A percentile compares a stretch with the other conserved stretches of the same genome.
Conservation (phyloP, 2,113 vertebrate genomes). For the Catagonus wagneri region DNA sequence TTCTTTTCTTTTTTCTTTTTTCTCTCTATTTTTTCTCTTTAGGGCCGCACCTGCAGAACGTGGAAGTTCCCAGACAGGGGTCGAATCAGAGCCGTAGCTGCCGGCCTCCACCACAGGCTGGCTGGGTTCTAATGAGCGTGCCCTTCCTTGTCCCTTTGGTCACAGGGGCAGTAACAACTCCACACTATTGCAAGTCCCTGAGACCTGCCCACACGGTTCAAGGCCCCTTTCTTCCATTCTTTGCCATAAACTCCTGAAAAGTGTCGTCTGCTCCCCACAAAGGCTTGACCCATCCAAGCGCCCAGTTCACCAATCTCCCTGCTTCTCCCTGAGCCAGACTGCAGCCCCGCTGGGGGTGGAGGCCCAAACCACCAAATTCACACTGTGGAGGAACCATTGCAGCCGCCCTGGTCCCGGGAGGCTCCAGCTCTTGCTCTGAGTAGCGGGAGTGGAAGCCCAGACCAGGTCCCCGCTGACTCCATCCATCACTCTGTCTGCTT, state of each 20-base stretch:
- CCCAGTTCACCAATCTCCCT: too few relatives aligned
- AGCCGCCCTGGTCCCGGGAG: neutral
- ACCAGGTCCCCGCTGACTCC: neutral
- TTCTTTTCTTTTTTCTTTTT: too few relatives aligned
- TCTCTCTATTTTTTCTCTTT: too few relatives aligned
- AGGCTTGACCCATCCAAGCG: neutral
- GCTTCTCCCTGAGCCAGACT: neutral
- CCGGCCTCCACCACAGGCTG: too few relatives aligned
- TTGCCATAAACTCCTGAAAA: neutral
- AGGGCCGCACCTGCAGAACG: too few relatives aligned
- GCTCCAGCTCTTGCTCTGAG: neutral
- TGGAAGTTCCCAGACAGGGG: too few relatives aligned
- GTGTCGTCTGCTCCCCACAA: neutral
- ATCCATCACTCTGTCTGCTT: neutral
- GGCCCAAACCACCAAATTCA: neutral
- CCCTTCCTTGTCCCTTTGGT: neutral
- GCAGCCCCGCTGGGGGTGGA: too few relatives aligned
- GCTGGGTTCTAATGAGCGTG: neutral
- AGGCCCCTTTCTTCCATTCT: too few relatives aligned
- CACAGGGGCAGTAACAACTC: rapidly evolving
- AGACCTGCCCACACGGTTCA: neutral
- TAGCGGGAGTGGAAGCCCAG: neutral
- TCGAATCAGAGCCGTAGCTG: too few relatives aligned
- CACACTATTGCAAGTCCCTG: too few relatives aligned
- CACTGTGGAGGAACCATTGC: neutral